Percentiles rank a stretch among this genome's conserved stretches.
These are phyloP conservation scores for Podarcis siculus DNA, from an alignment of 2,797 vertebrate genomes.

Conservation along the genomic window DNA sequence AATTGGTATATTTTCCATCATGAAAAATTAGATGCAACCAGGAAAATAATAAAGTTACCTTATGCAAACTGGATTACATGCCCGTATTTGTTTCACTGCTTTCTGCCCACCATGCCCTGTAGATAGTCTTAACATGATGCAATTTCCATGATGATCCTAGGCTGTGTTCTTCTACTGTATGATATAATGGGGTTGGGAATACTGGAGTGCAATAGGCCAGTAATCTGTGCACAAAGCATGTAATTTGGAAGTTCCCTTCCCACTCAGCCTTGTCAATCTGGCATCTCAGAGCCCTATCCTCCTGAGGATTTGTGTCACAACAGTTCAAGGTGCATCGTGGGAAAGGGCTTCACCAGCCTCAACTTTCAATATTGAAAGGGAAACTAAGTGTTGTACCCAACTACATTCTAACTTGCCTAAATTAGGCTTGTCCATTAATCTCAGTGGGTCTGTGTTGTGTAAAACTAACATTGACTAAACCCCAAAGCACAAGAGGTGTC, in stretches of 20 bases:
- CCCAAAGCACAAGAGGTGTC: background rate
- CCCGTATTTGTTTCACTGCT: background rate
- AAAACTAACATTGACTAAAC: background rate
- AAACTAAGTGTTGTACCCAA: too few relatives aligned
- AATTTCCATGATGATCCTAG: background rate
- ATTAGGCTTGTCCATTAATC: too few relatives aligned
- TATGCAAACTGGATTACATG: background rate
- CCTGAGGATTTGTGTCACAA: too few relatives aligned
- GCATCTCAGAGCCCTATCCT: too few relatives aligned
- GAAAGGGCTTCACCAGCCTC: background rate
- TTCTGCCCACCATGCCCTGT: background rate
- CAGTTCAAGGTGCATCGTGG: too few relatives aligned
- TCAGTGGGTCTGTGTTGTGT: too few relatives aligned
- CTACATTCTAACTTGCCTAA: too few relatives aligned
- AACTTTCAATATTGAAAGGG: background rate
- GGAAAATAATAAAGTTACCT: background rate
- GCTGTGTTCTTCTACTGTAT: background rate
- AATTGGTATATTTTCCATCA: too few relatives aligned
- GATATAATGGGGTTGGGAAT: background rate
- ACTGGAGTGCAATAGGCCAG: background rate
- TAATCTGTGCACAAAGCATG: too few relatives aligned
- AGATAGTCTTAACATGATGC: background rate
- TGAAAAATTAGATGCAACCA: too few relatives aligned
- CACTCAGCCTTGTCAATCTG: background rate
- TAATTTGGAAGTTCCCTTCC: background rate